Percentiles rank a stretch among this genome's conserved stretches.
Evolutionary conservation across 2,888 invertebrate genomes (phyloP).

Genomic region (Himalopsyche kuldschensis): DNA sequence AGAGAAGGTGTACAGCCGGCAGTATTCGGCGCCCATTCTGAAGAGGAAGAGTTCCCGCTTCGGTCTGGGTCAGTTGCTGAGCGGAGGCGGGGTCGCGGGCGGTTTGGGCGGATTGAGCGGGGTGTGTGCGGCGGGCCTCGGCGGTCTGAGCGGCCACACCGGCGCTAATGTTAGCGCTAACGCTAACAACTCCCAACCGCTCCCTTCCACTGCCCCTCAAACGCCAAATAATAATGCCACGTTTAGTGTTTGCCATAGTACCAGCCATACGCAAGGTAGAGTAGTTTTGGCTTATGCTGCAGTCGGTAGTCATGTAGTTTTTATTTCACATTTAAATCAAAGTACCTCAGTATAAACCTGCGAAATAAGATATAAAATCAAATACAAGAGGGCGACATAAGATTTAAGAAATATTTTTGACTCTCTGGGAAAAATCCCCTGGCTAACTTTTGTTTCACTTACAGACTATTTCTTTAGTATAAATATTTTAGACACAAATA

Average conservation of each 20-base stretch:
- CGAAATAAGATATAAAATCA: no score
- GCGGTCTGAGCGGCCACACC: no score
- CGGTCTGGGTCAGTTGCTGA: slow-evolving; percentile 74
- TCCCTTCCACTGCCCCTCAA: slow-evolving; percentile 9
- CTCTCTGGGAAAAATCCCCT: no score
- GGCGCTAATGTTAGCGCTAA: neutral
- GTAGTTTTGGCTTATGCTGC: slow-evolving; percentile 23
- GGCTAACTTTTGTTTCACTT: no score
- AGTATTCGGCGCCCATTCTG: slow-evolving; percentile 93
- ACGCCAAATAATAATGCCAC: slow-evolving; percentile 18
- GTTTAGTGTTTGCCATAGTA: slow-evolving; percentile 31
- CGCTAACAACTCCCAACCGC: slow-evolving; percentile 9
- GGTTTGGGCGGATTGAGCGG: neutral
- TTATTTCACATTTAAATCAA: neutral
- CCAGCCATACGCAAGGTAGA: slow-evolving; percentile 31
- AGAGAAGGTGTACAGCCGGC: slow-evolving; percentile 86
- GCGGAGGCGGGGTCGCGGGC: slow-evolving; percentile 42
- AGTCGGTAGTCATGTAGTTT: slow-evolving; percentile 1
- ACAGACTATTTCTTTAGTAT: no score
- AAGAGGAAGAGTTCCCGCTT: slow-evolving; percentile 91
- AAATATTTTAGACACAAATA: no score
- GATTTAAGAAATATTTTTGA: no score
- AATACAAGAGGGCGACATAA: no score
- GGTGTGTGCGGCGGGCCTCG: neutral
- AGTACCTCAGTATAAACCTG: no score